Evolutionary conservation across 2,113 vertebrate genomes (phyloP), one percentile per base, ranked within the genome.

Genomic region (Pelecanus crispus): DNA sequence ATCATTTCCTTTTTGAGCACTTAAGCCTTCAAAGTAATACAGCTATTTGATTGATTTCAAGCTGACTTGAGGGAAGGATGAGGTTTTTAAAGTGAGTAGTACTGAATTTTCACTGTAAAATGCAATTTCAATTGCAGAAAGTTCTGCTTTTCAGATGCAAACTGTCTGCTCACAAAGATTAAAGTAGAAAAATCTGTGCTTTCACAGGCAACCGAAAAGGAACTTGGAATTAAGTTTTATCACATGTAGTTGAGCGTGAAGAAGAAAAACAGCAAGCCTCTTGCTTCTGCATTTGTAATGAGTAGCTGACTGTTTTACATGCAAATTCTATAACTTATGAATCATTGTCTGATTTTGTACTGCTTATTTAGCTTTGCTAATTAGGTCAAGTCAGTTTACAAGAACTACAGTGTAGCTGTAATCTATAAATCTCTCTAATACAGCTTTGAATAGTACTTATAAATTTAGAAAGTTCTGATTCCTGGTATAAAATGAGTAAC

Each of bases 261-360:
- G 92, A 94, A 96, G 79, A 88, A 97, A 96, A 95, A 72, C 81
- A 88, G 62, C 0, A 0, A 94, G 95, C 58, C 74, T 86, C 66
- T 90, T 90, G 88, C 92, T 93, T 89, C 87, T 91, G 95, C 89
- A 97, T 93, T 75, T 92, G 63, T 97, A 97, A 97, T 95, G 88
- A 97, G 91, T 75, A 68, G 83, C 78, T 73, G 90, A 82, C 90
- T 95, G 91, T 87, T 97, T 95, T 92, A 91, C 78, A 96, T 95
- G 96, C 95, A 95, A 96, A 96, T 97, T 96, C 97, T 93, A 77
- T 87, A 95, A 94, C 95, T 96, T 96, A 96, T 96, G 95, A 96
- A 94, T 96, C 95, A 85, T 86, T 96, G 95, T 71, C 86, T 93
- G 80, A 96, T 95, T 95, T 91, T 94, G 83, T 85, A 40, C 91